Evolutionary conservation across 2,888 invertebrate species (phyloP).

Genomic region (Eupeodes latifasciatus): DNA sequence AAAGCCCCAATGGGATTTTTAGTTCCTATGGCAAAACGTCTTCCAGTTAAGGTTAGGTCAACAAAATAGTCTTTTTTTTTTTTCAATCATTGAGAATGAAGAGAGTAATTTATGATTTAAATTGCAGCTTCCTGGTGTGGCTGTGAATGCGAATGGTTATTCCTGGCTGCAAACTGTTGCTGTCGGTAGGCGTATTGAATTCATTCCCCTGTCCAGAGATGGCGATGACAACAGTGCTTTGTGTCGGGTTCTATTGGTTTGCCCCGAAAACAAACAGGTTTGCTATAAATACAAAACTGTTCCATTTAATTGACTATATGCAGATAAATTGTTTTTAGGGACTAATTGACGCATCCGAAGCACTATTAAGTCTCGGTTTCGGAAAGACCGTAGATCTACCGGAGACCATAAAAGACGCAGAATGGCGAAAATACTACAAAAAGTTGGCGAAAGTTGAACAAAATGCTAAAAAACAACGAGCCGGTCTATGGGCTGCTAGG

Average conservation of each 20-base stretch:
- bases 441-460: conserved; percentile 80
- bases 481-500: conserved; percentile 77
- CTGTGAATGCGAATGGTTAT: conserved; percentile 82
- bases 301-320: background rate
- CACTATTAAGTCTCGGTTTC: conserved; percentile 82
- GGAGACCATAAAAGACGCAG: conserved; percentile 48
- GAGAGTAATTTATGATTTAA: background rate
- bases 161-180: conserved; percentile 85
- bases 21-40: conserved; percentile 35
- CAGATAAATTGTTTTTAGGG: conserved; percentile 63
- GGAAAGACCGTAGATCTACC: conserved; percentile 79
- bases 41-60: conserved; percentile 58
- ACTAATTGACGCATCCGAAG: conserved; percentile 82
- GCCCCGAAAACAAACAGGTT: conserved; percentile 81
- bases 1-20: conserved; percentile 62
- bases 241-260: conserved; percentile 83
- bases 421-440: conserved; percentile 80
- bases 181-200: conserved; percentile 83
- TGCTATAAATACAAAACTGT: background rate
- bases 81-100: background rate
- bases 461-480: conserved; percentile 72
- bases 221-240: conserved; percentile 83
- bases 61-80: background rate
- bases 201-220: conserved; percentile 83
- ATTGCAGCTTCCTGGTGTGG: conserved; percentile 80